Evolutionary conservation across 2,888 invertebrate genomes (phyloP), one percentile per base, ranked within the genome.

Genomic region (Lucinisca nassula): DNA sequence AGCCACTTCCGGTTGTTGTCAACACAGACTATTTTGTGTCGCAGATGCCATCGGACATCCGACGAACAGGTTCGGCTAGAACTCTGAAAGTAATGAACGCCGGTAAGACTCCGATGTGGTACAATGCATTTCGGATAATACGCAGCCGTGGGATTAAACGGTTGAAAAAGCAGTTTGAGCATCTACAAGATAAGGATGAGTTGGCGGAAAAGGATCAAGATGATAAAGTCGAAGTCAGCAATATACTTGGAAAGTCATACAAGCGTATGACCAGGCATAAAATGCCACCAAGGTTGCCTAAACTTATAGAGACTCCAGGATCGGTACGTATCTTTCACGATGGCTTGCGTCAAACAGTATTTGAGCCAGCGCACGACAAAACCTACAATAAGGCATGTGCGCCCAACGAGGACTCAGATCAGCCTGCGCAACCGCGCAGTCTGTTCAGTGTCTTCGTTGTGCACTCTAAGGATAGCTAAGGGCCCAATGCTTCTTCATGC

Each of bases 21-120:
- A 96, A 96, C 8, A 95, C 95, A 24, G 84, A 85, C n/a, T 88
- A 85, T 72, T 85, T 88, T 12, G 37, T 89, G 35, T 24, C 82
- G 3, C 86, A 72, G 94, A 96, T 97, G 38, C 98, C 98, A 4
- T 97, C 98, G 0, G 98, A 98, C 95, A 97, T 98, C 12, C 97
- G 97, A 91, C 97, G 98, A 95, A 97, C 97, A 35, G 98, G 97
- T 87, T 98, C 98, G 93, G 98, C 97, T 77, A 98, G 98, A 30
- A 98, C 98, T 0, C 97, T 98, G 79, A 98, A 98, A 96, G 98
- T 95, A 0, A 85, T 95, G 58, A 93, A 94, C 70, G 90, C 89
- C 8, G 94, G 94, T 10, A 85, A 87, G 35, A 82, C 85, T 1
- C 92, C 92, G 0, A 84, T 83, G 45, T 94, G 95, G 94, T 85